phyloP scores from a whole-genome alignment of 2,113 vertebrate genomes.

The Canis aureus region DNA sequence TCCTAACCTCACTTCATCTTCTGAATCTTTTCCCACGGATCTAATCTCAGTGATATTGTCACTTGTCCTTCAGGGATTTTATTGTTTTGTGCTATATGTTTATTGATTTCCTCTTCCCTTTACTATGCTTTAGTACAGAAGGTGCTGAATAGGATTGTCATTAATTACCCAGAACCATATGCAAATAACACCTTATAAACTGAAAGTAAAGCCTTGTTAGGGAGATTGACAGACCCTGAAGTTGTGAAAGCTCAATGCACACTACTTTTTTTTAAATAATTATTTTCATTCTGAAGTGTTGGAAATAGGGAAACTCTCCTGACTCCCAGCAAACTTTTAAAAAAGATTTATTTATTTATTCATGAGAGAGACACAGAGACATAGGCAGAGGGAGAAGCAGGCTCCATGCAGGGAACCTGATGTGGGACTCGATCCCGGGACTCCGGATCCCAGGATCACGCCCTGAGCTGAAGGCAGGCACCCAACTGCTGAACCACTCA shows the following conservation, averaged over 20 bases:
- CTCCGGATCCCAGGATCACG: no score
- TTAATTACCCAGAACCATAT: neutral
- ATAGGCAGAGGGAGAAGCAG: no score
- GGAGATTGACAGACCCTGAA: neutral
- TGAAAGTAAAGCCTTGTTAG: neutral
- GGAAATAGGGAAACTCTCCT: neutral
- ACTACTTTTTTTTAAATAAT: constrained; percentile 1
- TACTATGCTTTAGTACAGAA: neutral
- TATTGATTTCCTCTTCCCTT: neutral
- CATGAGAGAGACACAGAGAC: neutral
- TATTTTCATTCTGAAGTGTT: constrained; percentile 11
- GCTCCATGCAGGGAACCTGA: no score
- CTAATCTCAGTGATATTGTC: neutral
- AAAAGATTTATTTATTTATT: neutral
- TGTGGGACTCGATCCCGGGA: no score
- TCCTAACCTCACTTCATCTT: neutral
- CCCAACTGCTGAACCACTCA: no score
- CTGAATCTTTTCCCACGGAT: neutral
- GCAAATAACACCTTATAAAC: neutral
- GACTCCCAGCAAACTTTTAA: neutral
- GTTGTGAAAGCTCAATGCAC: neutral
- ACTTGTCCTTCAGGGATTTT: neutral
- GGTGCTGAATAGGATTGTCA: neutral
- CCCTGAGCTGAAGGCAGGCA: no score
- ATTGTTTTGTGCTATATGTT: neutral